Conservation (phyloP, 1,140 invertebrate genomes). For the Grapholita molesta region DNA sequence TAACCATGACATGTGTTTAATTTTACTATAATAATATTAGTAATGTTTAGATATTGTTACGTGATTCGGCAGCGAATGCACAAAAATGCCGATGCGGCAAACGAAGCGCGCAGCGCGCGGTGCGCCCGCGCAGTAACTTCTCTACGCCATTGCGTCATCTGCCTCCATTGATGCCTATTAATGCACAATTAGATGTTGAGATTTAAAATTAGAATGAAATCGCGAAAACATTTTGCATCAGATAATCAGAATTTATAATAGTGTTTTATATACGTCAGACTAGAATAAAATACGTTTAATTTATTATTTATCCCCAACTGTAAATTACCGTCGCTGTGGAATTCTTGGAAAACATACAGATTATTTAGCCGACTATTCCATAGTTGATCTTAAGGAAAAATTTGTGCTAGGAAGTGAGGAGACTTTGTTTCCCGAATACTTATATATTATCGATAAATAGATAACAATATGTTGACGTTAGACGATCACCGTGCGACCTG, state of each 20-base stretch:
- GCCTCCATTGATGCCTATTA: neutral
- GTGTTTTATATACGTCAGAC: too few relatives aligned
- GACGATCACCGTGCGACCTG: neutral
- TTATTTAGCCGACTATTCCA: neutral
- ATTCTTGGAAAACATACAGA: neutral
- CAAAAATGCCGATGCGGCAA: neutral
- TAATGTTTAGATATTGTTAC: neutral
- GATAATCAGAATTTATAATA: neutral
- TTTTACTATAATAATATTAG: too few relatives aligned
- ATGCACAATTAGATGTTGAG: neutral
- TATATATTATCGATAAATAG: neutral
- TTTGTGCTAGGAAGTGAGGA: neutral
- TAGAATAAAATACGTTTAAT: neutral
- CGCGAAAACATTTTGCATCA: slow-evolving; percentile 28
- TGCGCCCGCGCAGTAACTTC: neutral
- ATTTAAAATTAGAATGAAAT: slow-evolving; percentile 19
- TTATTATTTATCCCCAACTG: neutral
- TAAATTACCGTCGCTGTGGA: neutral
- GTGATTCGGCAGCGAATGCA: neutral
- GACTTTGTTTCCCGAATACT: neutral
- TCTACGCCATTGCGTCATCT: slow-evolving; percentile 1
- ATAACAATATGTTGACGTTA: neutral
- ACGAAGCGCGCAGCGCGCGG: neutral
- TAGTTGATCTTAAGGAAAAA: neutral
- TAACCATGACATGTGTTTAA: too few relatives aligned